Evolutionary conservation across 2,888 invertebrate species (phyloP).

Genomic region (Elmis aenea): DNA sequence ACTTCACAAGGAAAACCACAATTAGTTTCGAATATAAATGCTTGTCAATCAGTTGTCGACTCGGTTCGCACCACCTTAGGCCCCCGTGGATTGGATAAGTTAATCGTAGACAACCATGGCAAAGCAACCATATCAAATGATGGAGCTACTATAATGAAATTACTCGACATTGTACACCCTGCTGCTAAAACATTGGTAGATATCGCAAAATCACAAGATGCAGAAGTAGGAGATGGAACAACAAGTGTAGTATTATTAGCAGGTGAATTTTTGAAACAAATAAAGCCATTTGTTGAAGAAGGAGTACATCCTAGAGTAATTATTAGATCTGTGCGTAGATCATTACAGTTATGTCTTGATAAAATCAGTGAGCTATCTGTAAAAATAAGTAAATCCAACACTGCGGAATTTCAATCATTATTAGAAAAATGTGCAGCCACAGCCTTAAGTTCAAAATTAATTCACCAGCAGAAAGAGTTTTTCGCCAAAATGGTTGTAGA

Average conservation of each 20-base stretch:
- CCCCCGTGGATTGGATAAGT: constrained; percentile 98
- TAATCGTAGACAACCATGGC: constrained; percentile 86
- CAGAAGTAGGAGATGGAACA: constrained; percentile 98
- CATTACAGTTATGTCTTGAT: constrained; percentile 74
- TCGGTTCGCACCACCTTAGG: constrained; percentile 96
- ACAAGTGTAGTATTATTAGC: constrained; percentile 95
- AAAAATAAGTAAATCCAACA: constrained; percentile 63
- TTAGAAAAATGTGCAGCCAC: constrained; percentile 91
- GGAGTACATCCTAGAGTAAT: constrained; percentile 93
- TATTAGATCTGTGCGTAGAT: constrained; percentile 82
- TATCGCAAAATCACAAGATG: constrained; percentile 98
- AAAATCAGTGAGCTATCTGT: constrained; percentile 81
- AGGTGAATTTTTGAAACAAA: constrained; percentile 90
- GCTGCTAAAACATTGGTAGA: constrained; percentile 97
- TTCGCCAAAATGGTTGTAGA: constrained; percentile 98
- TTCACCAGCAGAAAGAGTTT: constrained; percentile 91
- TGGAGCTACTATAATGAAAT: constrained; percentile 97
- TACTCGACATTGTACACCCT: constrained; percentile 96
- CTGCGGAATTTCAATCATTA: constrained; percentile 58
- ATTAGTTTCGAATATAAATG: constrained; percentile 94
- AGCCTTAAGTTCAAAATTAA: constrained; percentile 94
- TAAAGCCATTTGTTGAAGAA: constrained; percentile 95
- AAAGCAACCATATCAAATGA: constrained; percentile 98
- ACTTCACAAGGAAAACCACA: constrained; percentile 93
- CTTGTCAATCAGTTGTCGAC: constrained; percentile 92